Conservation (phyloP, 37 sponge, comb jelly and placozoan species). For the Diacarnus erythraeanus region DNA sequence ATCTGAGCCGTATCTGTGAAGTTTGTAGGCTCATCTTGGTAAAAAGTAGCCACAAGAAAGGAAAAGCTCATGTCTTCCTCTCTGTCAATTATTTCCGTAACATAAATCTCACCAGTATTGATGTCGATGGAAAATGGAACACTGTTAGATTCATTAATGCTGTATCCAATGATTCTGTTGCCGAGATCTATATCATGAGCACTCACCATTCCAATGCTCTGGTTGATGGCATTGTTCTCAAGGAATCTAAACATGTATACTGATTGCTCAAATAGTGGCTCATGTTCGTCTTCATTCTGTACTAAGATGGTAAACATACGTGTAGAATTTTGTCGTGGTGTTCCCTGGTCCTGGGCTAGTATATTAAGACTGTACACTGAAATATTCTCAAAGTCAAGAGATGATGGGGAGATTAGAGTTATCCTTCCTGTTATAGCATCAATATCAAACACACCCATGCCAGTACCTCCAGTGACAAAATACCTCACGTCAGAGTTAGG, state of each 20-base stretch:
- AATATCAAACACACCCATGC: conserved; percentile 31
- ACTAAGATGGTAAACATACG: conserved; percentile 23
- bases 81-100: not conserved
- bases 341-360: conserved; percentile 51
- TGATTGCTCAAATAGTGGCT: conserved; percentile 33
- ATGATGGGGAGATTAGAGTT: conserved; percentile 14
- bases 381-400: conserved; percentile 26
- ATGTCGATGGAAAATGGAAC: conserved; percentile 32
- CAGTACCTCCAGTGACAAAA: conserved; percentile 30
- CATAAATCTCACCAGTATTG: conserved; percentile 39
- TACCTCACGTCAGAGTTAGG: conserved; percentile 34
- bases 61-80: not conserved
- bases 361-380: conserved; percentile 13
- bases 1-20: conserved; percentile 42
- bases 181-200: conserved; percentile 57
- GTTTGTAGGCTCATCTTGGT: conserved; percentile 9
- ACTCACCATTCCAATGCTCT: conserved; percentile 30
- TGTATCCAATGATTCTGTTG: conserved; percentile 35
- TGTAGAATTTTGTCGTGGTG: conserved; percentile 14
- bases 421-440: conserved; percentile 47
- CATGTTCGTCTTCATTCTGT: conserved; percentile 44
- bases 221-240: conserved; percentile 18
- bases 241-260: conserved; percentile 32
- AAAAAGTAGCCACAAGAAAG: conserved; percentile 26
- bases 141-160: not conserved